A percentile compares a stretch with the other conserved stretches of the same genome.
Evolutionary conservation across 2,797 vertebrate species (phyloP).

Genomic region (Cirrhinus mrigala): DNA sequence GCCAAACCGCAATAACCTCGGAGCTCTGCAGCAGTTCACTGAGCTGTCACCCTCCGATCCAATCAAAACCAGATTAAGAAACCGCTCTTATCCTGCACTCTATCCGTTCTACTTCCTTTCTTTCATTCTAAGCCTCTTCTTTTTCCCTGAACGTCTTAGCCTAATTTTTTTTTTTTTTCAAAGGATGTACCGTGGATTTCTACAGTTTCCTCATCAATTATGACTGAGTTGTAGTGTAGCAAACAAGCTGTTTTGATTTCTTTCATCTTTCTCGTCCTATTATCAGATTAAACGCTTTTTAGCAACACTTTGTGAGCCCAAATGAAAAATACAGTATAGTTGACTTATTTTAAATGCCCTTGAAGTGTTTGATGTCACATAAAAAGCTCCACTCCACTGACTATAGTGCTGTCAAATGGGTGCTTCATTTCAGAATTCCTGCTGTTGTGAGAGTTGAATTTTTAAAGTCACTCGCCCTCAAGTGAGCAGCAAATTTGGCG

Average conservation of each 20-base stretch:
- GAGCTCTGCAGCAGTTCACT: slow-evolving; percentile 30
- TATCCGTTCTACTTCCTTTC: slow-evolving; percentile 9
- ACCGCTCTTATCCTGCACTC: slow-evolving; percentile 16
- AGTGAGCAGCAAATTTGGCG: neutral
- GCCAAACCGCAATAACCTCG: slow-evolving; percentile 30
- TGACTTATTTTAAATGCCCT: neutral
- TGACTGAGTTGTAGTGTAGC: slow-evolving; percentile 26
- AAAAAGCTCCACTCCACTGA: neutral
- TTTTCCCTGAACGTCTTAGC: neutral
- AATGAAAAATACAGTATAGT: neutral
- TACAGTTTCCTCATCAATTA: neutral
- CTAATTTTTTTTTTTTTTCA: neutral
- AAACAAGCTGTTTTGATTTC: slow-evolving; percentile 36
- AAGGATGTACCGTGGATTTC: slow-evolving; percentile 5
- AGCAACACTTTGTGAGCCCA: slow-evolving; percentile 34
- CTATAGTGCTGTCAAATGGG: neutral
- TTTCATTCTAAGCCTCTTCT: slow-evolving; percentile 21
- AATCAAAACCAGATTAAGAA: slow-evolving; percentile 48
- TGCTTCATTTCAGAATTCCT: neutral
- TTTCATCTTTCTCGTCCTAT: neutral
- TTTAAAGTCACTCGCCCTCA: neutral
- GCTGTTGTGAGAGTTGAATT: neutral
- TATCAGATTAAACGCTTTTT: slow-evolving; percentile 9
- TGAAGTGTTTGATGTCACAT: neutral
- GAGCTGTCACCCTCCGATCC: slow-evolving; percentile 32